These are phyloP conservation scores for Parauchenoglanis punctatus DNA, from an alignment of 2,797 vertebrate species.

Conservation along the genomic window DNA sequence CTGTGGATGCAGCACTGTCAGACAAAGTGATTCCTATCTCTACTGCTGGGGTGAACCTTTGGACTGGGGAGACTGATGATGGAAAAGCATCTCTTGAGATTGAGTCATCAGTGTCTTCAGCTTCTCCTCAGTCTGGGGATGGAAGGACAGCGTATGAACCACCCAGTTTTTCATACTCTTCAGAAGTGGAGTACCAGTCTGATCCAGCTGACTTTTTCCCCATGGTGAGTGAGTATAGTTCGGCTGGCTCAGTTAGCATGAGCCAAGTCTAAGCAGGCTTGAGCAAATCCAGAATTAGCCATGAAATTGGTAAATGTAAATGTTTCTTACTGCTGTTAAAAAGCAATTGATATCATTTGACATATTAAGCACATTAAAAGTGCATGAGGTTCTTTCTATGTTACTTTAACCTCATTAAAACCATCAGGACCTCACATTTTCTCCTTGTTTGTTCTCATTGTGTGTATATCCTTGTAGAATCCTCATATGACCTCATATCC, in stretches of 20 bases:
- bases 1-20: not conserved
- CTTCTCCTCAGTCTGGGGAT: slow-evolving; percentile 50
- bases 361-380: not conserved
- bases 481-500: no score
- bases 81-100: not conserved
- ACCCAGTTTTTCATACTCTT: not conserved
- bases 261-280: not conserved
- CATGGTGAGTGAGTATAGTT: not conserved
- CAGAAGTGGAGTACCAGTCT: slow-evolving; percentile 5
- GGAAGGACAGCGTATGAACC: not conserved
- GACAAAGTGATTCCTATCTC: not conserved
- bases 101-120: not conserved
- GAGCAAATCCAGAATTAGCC: not conserved
- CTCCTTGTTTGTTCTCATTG: no score
- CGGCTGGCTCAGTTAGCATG: not conserved
- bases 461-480: no score
- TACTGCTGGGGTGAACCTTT: not conserved
- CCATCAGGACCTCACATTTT: no score
- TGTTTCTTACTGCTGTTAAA: not conserved
- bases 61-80: not conserved
- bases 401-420: not conserved
- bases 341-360: not conserved
- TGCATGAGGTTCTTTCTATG: no score
- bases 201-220: not conserved
- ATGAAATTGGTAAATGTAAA: not conserved